Percentiles rank a stretch among this genome's conserved stretches.
phyloP scores from a whole-genome alignment of 2,888 invertebrate species.

The Lepidocyrtinus sp. region DNA sequence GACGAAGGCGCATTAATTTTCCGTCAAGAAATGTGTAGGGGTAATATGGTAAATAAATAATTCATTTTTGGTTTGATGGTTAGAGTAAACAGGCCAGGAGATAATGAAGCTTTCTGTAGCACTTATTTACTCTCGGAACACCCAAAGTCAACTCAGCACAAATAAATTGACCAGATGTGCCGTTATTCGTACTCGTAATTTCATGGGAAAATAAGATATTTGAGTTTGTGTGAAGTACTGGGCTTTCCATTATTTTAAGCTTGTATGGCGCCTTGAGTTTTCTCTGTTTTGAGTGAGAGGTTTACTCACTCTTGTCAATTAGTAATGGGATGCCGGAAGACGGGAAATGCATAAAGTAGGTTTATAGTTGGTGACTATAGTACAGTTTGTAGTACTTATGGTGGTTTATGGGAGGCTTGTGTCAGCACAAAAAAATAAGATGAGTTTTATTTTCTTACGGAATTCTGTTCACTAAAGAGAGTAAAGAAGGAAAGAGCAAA shows the following conservation, averaged over 20 bases:
- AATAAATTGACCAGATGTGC: conserved; percentile 20
- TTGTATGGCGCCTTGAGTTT: not conserved
- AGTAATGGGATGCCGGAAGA: not conserved
- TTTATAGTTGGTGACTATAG: too few relatives aligned
- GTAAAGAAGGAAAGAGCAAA: not conserved
- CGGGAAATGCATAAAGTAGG: too few relatives aligned
- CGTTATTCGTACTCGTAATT: too few relatives aligned
- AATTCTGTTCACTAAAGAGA: not conserved
- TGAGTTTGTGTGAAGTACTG: too few relatives aligned
- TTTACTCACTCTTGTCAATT: not conserved
- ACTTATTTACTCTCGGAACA: conserved; percentile 15
- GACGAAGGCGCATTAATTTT: not conserved
- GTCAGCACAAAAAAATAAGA: not conserved
- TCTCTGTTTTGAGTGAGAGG: too few relatives aligned
- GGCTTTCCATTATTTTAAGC: not conserved
- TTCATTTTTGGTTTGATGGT: conserved; percentile 11
- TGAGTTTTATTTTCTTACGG: not conserved
- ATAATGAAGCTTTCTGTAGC: conserved; percentile 23
- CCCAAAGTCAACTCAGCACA: conserved; percentile 20
- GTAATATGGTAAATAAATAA: not conserved
- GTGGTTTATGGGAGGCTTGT: not conserved
- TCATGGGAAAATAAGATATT: too few relatives aligned
- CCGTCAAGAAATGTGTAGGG: not conserved
- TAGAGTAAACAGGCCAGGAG: conserved; percentile 4
- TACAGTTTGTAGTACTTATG: too few relatives aligned